Evolutionary conservation across 2,797 vertebrate genomes (phyloP), one percentile per base, ranked within the genome.

Genomic region (Anguilla marmorata): DNA sequence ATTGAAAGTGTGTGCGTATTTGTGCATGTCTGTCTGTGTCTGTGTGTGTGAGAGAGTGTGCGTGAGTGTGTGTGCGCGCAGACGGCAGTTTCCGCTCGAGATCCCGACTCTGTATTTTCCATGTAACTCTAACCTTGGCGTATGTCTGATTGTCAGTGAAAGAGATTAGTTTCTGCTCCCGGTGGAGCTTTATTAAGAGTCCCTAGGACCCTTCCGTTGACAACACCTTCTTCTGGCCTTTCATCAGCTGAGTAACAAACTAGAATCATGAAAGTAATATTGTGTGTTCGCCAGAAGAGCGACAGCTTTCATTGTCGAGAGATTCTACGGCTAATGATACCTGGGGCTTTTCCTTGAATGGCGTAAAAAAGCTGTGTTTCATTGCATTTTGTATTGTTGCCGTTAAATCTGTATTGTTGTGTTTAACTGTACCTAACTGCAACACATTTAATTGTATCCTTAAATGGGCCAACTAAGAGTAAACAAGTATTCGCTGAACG

Each of bases 181-280:
- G 41, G 48, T 83, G 79, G 88, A 83, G 76, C 63, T 24, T 86
- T 86, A 82, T 48, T 52, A 45, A n/a, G n/a, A n/a, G 54, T 83
- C 85, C 30, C 63, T 52, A 41, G 85, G 85, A 80, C 21, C 54
- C 72, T 60, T 89, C 69, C 90, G 52, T 91, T 90, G 87, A 90
- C 87, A 90, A 48, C 83, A 87, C 85, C 19, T 60, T 30, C 80
- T 76, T 48, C 76, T 52, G 60, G 63, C 79, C 50, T 89, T 86
- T 85, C 83, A 85, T 87, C 52, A 45, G 52, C 52, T 85, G 30
- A 52, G 76, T 87, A 30, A 30, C 72, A 80, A 87, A 87, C 74
- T 66, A 45, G 19, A 72, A 37, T 74, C 82, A 74, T 86, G 12
- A n/a, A 33, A 24, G 24, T 24, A 33, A 58, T 85, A 24, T 50